phyloP scores from a whole-genome alignment of 1,140 invertebrate genomes.

The Scaptomyza hsui region DNA sequence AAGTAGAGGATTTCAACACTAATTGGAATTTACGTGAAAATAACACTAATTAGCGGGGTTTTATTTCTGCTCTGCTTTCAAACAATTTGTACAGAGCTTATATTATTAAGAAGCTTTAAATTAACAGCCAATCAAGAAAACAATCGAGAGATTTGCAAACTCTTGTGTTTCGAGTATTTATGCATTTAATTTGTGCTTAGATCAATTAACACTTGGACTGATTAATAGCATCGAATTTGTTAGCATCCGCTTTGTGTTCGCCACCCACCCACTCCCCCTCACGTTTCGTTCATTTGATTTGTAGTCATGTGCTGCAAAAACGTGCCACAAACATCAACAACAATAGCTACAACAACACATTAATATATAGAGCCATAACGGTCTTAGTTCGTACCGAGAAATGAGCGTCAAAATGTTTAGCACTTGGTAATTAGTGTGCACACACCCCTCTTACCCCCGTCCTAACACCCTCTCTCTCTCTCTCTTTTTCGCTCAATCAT shows the following conservation, averaged over 20 bases:
- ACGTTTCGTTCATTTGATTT: constrained; percentile 31
- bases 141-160: not conserved
- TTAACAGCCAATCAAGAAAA: not conserved
- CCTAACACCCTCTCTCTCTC: not conserved
- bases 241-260: constrained; percentile 15
- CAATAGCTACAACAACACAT: not conserved
- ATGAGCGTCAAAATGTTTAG: constrained; percentile 62
- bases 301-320: constrained; percentile 47
- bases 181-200: constrained; percentile 17
- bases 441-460: not conserved
- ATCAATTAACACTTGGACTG: constrained; percentile 43
- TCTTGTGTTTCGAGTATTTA: not conserved
- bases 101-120: not conserved
- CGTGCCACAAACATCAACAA: constrained; percentile 31
- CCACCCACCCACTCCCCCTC: not conserved
- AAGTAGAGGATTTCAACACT: too few species aligned
- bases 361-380: constrained; percentile 26
- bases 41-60: too few species aligned
- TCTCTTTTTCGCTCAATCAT: constrained; percentile 12
- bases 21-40: too few species aligned
- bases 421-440: constrained; percentile 66
- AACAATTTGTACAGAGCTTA: too few species aligned
- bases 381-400: constrained; percentile 3
- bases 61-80: too few species aligned
- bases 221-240: constrained; percentile 28